Conservation (phyloP, 2,888 invertebrate genomes). For the Colletes collaris region DNA sequence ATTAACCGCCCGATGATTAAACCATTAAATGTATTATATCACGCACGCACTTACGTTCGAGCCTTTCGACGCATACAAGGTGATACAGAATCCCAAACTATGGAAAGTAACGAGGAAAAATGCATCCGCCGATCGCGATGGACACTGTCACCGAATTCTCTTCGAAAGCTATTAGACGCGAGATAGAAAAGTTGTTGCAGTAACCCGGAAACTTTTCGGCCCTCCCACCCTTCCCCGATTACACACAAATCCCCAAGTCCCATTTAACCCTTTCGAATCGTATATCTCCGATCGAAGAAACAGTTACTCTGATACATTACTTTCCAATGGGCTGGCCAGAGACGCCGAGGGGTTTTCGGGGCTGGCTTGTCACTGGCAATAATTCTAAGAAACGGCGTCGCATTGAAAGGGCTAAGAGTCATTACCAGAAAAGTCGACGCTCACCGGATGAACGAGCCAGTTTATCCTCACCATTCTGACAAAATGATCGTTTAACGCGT, state of each 20-base stretch:
- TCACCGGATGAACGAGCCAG: constrained; percentile 28
- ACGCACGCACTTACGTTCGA: constrained; percentile 14
- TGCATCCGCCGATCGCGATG: constrained; percentile 5
- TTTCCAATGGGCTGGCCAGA: constrained; percentile 53
- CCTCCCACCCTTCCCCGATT: constrained; percentile 28
- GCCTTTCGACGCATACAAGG: too few relatives aligned
- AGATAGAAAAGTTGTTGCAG: constrained; percentile 25
- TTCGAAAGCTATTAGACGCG: constrained; percentile 23
- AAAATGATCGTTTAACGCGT: neutral
- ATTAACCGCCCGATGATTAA: constrained; percentile 38
- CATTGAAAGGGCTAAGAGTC: constrained; percentile 62
- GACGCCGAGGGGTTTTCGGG: constrained; percentile 27
- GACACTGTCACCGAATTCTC: constrained; percentile 10
- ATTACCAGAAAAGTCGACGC: constrained; percentile 55
- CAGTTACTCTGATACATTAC: constrained; percentile 65
- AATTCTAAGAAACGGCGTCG: constrained; percentile 62
- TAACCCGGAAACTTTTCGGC: constrained; percentile 30
- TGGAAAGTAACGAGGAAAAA: constrained; percentile 13
- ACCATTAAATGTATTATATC: constrained; percentile 43
- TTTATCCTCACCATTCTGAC: constrained; percentile 42
- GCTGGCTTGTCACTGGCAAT: constrained; percentile 51
- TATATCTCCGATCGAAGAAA: constrained; percentile 63
- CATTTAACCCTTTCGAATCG: constrained; percentile 65
- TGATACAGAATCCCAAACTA: too few relatives aligned
- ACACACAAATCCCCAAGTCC: constrained; percentile 57